Percentiles rank a stretch among this genome's conserved stretches.
These are phyloP conservation scores for Drosophila paulistorum DNA, from an alignment of 1,140 invertebrate genomes.

Conservation along the genomic window DNA sequence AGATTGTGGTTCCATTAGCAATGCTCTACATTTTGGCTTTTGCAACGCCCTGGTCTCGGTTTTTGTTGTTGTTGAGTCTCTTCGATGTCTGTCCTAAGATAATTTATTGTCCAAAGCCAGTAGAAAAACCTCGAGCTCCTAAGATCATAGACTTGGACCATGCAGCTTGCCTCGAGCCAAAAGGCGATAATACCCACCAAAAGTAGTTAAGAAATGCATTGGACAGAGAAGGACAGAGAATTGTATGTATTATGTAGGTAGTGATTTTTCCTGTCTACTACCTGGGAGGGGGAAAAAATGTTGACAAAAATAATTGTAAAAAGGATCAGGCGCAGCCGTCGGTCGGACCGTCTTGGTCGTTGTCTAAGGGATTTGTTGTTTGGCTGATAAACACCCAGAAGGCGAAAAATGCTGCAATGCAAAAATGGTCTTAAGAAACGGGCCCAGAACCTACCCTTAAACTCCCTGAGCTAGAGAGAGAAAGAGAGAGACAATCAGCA, in stretches of 20 bases:
- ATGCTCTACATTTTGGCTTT: constrained; percentile 55
- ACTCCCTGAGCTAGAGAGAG: neutral
- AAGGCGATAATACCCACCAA: constrained; percentile 28
- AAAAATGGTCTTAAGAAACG: constrained; percentile 66
- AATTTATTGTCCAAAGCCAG: constrained; percentile 46
- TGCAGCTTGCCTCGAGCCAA: constrained; percentile 59
- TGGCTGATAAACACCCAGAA: constrained; percentile 60
- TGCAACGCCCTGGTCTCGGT: constrained; percentile 32
- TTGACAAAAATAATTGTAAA: constrained; percentile 76
- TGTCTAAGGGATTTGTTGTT: constrained; percentile 59
- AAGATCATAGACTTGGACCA: constrained; percentile 19
- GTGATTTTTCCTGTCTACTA: constrained; percentile 65
- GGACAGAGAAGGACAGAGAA: neutral
- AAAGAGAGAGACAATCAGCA: constrained; percentile 13
- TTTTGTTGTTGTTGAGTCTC: neutral
- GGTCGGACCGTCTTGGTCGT: constrained; percentile 11
- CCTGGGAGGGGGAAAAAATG: constrained; percentile 51
- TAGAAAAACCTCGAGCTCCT: constrained; percentile 16
- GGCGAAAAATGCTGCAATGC: constrained; percentile 69
- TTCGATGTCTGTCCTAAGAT: constrained; percentile 36
- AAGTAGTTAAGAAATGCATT: constrained; percentile 11
- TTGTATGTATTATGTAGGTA: constrained; percentile 44
- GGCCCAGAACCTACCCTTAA: constrained; percentile 32
- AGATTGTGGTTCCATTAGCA: constrained; percentile 34
- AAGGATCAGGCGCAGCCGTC: constrained; percentile 55